These are phyloP conservation scores for Ambastaia sidthimunki DNA, from an alignment of 2,797 vertebrate species.

Conservation along the genomic window DNA sequence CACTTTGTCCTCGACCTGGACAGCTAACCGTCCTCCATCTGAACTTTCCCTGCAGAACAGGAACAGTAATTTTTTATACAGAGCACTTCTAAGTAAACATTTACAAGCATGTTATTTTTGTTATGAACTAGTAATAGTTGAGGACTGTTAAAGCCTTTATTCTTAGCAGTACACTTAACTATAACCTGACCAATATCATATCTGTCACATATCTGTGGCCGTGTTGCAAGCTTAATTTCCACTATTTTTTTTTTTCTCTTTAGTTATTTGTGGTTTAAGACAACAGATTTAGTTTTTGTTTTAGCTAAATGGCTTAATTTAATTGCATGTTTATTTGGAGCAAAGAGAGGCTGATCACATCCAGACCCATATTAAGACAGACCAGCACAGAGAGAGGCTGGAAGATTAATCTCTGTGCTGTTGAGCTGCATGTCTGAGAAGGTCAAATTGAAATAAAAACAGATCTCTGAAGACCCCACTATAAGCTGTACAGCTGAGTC, in stretches of 20 bases:
- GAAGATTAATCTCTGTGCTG: neutral
- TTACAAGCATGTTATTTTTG: neutral
- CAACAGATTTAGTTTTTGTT: too few relatives aligned
- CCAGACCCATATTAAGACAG: conserved; percentile 10
- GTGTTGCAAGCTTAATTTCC: too few relatives aligned
- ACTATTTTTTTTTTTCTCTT: too few relatives aligned
- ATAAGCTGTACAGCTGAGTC: conserved; percentile 46
- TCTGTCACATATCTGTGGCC: too few relatives aligned
- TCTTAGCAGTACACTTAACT: neutral
- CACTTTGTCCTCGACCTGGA: conserved; percentile 90
- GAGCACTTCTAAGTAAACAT: conserved; percentile 7
- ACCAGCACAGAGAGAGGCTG: conserved; percentile 3
- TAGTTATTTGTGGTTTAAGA: too few relatives aligned
- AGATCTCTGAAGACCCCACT: conserved; percentile 33
- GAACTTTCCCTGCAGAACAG: conserved; percentile 84
- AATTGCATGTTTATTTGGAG: conserved; percentile 11
- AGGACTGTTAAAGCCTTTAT: neutral
- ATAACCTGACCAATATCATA: neutral
- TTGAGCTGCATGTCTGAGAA: conserved; percentile 13
- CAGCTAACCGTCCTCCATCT: conserved; percentile 85
- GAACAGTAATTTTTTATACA: conserved; percentile 38
- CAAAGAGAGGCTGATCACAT: conserved; percentile 5
- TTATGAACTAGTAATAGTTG: neutral
- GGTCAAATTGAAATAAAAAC: conserved; percentile 50
- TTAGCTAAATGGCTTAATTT: too few relatives aligned